Conservation (phyloP, 2,888 invertebrate genomes). For the Pyrocoelia pectoralis region DNA sequence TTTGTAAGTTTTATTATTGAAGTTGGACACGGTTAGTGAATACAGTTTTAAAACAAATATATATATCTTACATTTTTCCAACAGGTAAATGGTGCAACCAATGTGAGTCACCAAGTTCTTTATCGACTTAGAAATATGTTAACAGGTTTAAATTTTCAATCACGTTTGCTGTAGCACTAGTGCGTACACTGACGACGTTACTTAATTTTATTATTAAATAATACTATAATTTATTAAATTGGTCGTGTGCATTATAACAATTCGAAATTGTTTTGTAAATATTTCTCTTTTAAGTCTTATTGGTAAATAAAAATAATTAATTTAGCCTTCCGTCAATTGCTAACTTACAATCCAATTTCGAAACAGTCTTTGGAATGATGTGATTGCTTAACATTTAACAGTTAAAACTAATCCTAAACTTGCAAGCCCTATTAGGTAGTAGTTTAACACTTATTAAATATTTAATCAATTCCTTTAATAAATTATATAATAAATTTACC, state of each 20-base stretch:
- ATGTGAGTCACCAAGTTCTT: conserved; percentile 21
- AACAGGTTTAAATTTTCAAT: conserved; percentile 24
- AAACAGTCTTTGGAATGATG: conserved; percentile 51
- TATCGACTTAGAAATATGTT: conserved; percentile 29
- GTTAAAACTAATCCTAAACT: conserved; percentile 30
- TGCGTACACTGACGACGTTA: conserved; percentile 20
- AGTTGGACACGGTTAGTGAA: conserved; percentile 33
- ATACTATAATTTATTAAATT: conserved; percentile 40
- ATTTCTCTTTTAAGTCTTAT: conserved; percentile 13
- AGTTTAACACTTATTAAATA: conserved; percentile 33
- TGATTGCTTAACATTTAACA: conserved; percentile 40
- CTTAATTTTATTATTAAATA: conserved; percentile 35
- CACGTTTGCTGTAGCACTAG: conserved; percentile 19
- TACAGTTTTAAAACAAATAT: conserved; percentile 31
- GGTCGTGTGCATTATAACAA: conserved; percentile 46
- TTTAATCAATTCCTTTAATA: conserved; percentile 37
- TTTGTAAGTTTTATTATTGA: conserved; percentile 28
- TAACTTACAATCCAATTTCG: conserved; percentile 46
- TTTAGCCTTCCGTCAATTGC: neutral
- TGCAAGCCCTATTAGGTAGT: conserved; percentile 27
- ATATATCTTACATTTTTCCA: conserved; percentile 23
- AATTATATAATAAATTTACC: conserved; percentile 25
- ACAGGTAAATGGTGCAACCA: conserved; percentile 31
- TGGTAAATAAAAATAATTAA: conserved; percentile 15
- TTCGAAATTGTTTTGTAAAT: conserved; percentile 43